Conservation (phyloP, 2,888 invertebrate species). For the Gonocerus acuteangulatus region DNA sequence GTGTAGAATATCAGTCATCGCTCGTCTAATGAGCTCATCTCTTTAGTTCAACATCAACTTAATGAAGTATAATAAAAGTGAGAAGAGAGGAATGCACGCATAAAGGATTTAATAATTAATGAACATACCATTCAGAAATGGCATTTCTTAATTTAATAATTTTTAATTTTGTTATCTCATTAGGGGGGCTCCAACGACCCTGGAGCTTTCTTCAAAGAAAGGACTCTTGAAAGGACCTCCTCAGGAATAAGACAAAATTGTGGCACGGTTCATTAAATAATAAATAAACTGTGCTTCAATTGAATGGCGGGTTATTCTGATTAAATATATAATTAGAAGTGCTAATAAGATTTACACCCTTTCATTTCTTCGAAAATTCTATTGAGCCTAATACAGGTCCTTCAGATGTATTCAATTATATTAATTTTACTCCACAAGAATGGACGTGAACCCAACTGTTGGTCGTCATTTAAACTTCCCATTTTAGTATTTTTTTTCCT, state of each 20-base stretch:
- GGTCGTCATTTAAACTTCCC: too few relatives aligned
- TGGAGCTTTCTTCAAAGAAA: too few relatives aligned
- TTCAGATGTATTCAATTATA: too few relatives aligned
- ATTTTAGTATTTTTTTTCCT: too few relatives aligned
- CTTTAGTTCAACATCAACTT: too few relatives aligned
- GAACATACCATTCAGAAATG: neutral
- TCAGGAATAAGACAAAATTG: neutral
- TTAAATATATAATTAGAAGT: neutral
- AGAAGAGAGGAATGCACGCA: neutral
- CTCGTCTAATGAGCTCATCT: too few relatives aligned
- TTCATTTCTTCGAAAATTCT: neutral
- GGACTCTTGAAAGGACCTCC: neutral
- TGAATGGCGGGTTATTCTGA: neutral
- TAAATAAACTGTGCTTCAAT: neutral
- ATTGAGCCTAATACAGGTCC: too few relatives aligned
- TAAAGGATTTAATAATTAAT: neutral
- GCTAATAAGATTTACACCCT: neutral
- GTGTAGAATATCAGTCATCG: too few relatives aligned
- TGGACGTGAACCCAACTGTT: too few relatives aligned
- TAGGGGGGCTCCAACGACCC: neutral
- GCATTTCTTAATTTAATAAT: neutral
- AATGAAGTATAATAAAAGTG: too few relatives aligned
- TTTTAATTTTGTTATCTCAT: slow-evolving; percentile 1
- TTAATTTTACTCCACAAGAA: too few relatives aligned
- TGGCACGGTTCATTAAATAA: neutral